These are phyloP conservation scores for Gallinago stenura DNA, from an alignment of 2,797 vertebrate genomes.

Conservation along the genomic window DNA sequence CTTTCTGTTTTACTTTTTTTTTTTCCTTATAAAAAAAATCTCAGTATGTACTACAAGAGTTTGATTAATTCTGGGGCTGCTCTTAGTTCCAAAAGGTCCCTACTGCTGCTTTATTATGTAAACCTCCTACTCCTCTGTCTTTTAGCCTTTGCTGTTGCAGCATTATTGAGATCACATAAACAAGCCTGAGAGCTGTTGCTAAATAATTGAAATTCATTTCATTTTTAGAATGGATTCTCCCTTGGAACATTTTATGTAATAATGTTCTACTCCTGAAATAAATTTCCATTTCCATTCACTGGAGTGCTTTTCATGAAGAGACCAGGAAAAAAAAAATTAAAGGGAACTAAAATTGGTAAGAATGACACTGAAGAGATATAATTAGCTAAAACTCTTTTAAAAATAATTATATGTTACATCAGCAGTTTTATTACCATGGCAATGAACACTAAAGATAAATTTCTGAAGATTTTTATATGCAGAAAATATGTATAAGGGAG, in stretches of 20 bases:
- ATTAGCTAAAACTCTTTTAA: neutral
- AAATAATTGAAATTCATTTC: conserved; percentile 49
- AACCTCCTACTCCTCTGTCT: neutral
- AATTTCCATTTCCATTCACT: conserved; percentile 15
- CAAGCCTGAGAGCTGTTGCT: neutral
- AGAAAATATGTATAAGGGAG: neutral
- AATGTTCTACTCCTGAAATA: conserved; percentile 12
- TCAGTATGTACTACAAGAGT: neutral
- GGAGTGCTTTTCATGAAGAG: neutral
- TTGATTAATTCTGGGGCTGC: neutral
- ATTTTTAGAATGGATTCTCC: conserved; percentile 30
- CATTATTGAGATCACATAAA: conserved; percentile 19
- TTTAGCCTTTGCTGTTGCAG: conserved; percentile 28
- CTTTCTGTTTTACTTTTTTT: neutral
- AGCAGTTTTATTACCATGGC: conserved; percentile 18
- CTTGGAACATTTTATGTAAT: neutral
- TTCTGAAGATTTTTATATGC: neutral
- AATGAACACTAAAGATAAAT: neutral
- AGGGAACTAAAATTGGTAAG: neutral
- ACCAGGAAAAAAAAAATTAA: neutral
- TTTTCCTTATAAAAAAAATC: neutral
- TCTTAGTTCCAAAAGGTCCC: neutral
- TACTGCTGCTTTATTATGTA: conserved; percentile 12
- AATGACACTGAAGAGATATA: neutral
- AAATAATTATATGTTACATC: neutral